Percentiles rank a stretch among this genome's conserved stretches.
Evolutionary conservation across 2,113 vertebrate genomes (phyloP).

Genomic region (Perognathus longimembris): DNA sequence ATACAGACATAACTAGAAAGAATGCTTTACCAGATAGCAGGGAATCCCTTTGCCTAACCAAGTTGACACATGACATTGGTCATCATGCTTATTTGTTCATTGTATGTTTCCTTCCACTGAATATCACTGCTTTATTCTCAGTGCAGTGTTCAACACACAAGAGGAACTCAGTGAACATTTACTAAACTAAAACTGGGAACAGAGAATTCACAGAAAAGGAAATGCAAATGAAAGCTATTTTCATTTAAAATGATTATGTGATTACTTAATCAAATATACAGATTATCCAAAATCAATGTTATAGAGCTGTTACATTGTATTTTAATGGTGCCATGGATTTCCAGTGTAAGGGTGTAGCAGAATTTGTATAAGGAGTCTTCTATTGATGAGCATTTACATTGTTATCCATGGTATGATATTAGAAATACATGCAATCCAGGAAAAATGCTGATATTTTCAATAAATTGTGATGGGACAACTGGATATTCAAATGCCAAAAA

Average conservation of each 20-base stretch:
- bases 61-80: not conserved
- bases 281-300: not conserved
- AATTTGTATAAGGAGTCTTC: slow-evolving; percentile 17
- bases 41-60: not conserved
- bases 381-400: slow-evolving; percentile 2
- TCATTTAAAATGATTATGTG: slow-evolving; percentile 29
- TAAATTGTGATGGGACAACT: slow-evolving; percentile 31
- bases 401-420: not conserved
- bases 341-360: not conserved
- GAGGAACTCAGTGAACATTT: not conserved
- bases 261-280: not conserved
- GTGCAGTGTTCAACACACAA: not conserved
- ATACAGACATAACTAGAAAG: not conserved
- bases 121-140: not conserved
- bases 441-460: slow-evolving; percentile 26
- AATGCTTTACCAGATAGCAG: not conserved
- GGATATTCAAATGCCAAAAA: slow-evolving; percentile 33
- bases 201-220: not conserved
- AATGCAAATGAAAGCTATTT: slow-evolving; percentile 42
- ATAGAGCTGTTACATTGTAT: not conserved
- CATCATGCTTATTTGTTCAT: not conserved
- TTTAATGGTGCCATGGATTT: slow-evolving; percentile 40
- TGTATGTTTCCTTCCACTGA: not conserved
- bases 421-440: not conserved
- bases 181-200: slow-evolving; percentile 6